Conservation (phyloP, 2,888 invertebrate species). For the Leptinotarsa peninsularis region DNA sequence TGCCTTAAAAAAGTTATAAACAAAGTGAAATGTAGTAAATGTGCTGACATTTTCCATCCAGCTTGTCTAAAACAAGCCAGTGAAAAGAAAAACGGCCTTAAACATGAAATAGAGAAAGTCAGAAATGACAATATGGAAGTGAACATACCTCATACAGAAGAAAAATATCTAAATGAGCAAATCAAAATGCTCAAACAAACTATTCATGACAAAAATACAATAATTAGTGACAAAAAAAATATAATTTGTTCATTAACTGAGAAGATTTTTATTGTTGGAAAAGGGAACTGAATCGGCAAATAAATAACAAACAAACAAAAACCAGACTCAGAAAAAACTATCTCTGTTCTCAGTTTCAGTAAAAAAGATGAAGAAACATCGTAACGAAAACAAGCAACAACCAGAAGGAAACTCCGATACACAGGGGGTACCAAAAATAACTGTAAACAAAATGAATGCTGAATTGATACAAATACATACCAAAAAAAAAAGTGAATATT, state of each 20-base stretch:
- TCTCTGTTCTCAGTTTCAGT: neutral
- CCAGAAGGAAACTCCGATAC: too few species aligned
- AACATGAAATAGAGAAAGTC: neutral
- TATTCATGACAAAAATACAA: neutral
- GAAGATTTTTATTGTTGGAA: neutral
- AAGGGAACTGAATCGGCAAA: neutral
- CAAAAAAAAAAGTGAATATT: neutral
- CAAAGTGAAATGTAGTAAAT: constrained; percentile 7
- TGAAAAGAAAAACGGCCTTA: neutral
- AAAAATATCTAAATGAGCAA: neutral
- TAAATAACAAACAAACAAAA: neutral
- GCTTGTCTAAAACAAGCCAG: neutral
- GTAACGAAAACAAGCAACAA: too few species aligned
- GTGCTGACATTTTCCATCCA: constrained; percentile 1
- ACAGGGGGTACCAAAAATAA: too few species aligned
- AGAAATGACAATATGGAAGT: neutral
- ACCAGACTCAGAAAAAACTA: neutral
- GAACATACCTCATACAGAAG: neutral
- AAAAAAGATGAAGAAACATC: too few species aligned
- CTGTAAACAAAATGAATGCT: too few species aligned
- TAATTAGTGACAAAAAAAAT: constrained; percentile 3
- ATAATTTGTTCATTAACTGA: neutral
- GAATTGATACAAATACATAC: too few species aligned
- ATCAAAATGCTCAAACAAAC: neutral
- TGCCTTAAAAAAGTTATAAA: constrained; percentile 2